Percentiles rank a stretch among this genome's conserved stretches.
These are phyloP conservation scores for Girardinichthys multiradiatus DNA, from an alignment of 2,113 vertebrate species.

Conservation along the genomic window DNA sequence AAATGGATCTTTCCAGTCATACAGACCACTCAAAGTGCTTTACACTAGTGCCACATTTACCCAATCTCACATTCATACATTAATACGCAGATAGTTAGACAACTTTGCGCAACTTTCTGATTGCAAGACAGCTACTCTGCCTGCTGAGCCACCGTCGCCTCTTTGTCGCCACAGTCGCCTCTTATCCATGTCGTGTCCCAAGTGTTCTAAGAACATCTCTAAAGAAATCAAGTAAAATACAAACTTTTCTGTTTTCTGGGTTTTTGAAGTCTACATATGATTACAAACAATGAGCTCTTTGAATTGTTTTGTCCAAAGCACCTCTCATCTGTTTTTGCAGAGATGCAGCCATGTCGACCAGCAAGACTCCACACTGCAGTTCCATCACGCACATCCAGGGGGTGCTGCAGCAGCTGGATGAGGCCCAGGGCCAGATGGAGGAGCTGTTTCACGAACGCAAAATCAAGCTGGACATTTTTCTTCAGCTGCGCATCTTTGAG, in stretches of 20 bases:
- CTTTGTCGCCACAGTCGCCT: too few relatives aligned
- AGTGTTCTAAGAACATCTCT: not conserved
- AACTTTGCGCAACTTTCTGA: too few relatives aligned
- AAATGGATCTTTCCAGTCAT: too few relatives aligned
- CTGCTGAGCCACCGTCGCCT: too few relatives aligned
- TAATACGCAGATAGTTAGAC: too few relatives aligned
- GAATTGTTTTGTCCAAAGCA: not conserved
- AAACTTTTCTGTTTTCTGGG: too few relatives aligned
- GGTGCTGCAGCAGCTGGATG: conserved; percentile 96
- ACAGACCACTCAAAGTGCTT: too few relatives aligned
- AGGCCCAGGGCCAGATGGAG: conserved; percentile 98
- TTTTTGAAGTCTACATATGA: not conserved
- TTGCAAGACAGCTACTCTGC: too few relatives aligned
- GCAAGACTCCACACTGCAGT: conserved; percentile 94
- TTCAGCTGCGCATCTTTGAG: conserved; percentile 96
- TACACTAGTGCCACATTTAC: too few relatives aligned
- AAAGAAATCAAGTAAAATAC: too few relatives aligned
- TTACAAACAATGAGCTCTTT: not conserved
- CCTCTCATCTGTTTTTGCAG: conserved; percentile 67
- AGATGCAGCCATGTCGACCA: conserved; percentile 94
- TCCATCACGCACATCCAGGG: conserved; percentile 97
- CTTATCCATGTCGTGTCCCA: too few relatives aligned
- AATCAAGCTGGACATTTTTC: conserved; percentile 97
- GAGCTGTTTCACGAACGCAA: conserved; percentile 97
- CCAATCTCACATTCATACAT: too few relatives aligned